Evolutionary conservation across 1,140 invertebrate genomes (phyloP), one percentile per base, ranked within the genome.

Genomic region (Parapsyche elsis): DNA sequence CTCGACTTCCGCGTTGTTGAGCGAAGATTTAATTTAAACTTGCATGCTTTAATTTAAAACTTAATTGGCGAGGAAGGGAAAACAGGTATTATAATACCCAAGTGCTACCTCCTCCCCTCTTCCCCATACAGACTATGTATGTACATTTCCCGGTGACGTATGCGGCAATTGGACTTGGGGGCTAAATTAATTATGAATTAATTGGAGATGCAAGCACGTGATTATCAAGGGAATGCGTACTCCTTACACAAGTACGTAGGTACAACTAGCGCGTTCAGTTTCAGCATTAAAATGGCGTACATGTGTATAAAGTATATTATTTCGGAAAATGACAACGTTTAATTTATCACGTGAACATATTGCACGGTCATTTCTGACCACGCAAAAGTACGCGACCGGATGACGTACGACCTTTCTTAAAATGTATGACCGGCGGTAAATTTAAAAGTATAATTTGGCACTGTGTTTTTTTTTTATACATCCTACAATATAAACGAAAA

Each of bases 41-140:
- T 73, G 71, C 71, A 73, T 73, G 21, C 71, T 24, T 38, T 73
- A 46, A 73, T 73, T 73, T 73, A 46, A 73, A 73, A 73, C 71
- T 46, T 73, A 73, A 73, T 73, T 23, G 71, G 38, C 9, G 9
- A 10, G 45, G 38, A 23, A 23, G 71, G 45, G 64, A 67, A 67
- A 30, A 23, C 64, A 10, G 59, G 14, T 38, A 38, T 38, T 38
- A 38, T 38, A 38, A 38, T 38, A 38, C 30, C 30, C 10, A 5
- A 53, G 49, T 10, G 49, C 12, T 14, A 4, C 49, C 12, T 10
- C 49, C 12, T 38, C 30, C 30, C 30, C 16, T 53, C 16, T 53
- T 10, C 49, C 10, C 49, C 49, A 12, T 2, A 53, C 49, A n/a
- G n/a, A n/a, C n/a, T n/a, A n/a, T n/a, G n/a, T n/a, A n/a, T n/a